A percentile compares a stretch with the other conserved stretches of the same genome.
Evolutionary conservation across 2,113 vertebrate genomes (phyloP).

Genomic region (Morone chrysops): DNA sequence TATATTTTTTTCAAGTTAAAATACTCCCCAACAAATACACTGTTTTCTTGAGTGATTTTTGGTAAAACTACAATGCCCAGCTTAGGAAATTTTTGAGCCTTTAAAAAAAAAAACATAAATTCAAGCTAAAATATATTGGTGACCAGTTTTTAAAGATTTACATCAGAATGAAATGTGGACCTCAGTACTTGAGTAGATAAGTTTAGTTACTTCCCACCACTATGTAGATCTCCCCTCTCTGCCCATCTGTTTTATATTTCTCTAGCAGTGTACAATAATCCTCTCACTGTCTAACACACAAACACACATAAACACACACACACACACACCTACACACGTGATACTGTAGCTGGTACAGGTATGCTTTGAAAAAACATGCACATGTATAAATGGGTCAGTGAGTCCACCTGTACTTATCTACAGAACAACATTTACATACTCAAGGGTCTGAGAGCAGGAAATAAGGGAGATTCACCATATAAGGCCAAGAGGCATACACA

Average conservation of each 20-base stretch:
- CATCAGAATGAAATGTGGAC: not conserved
- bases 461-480: conserved; percentile 27
- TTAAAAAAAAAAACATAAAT: not conserved
- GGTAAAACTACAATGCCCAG: not conserved
- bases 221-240: conserved; percentile 12
- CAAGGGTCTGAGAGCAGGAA: conserved; percentile 8
- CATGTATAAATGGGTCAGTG: conserved; percentile 58
- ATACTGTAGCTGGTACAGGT: conserved; percentile 25
- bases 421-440: conserved; percentile 21
- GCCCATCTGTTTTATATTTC: conserved; percentile 22
- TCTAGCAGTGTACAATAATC: conserved; percentile 24
- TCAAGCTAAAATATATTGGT: not conserved
- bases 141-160: not conserved
- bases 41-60: not conserved
- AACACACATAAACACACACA: not conserved
- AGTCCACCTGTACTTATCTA: conserved; percentile 54
- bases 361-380: conserved; percentile 29
- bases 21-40: not conserved
- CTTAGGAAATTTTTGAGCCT: not conserved
- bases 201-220: not conserved
- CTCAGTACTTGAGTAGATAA: not conserved
- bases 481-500: conserved; percentile 16
- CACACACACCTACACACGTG: not conserved
- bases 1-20: not conserved
- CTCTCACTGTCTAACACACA: conserved; percentile 6